Percentiles rank a stretch among this genome's conserved stretches.
Evolutionary conservation across 35 echinoderm and acorn worm species (phyloP).

Genomic region (Chiridota heheva): DNA sequence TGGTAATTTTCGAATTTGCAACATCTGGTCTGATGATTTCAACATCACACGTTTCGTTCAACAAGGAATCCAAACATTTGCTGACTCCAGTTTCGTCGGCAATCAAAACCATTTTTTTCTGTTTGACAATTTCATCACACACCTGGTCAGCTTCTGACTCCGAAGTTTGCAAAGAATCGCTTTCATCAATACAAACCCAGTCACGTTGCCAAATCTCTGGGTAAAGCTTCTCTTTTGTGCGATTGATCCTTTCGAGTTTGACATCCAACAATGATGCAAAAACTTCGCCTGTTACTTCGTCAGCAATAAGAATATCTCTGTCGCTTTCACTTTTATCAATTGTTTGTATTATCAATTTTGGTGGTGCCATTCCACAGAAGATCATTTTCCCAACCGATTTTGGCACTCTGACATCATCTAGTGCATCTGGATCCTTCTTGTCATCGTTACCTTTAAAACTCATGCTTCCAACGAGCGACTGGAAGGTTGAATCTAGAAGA

Average conservation of each 20-base stretch:
- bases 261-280: neutral
- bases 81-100: no score
- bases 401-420: neutral
- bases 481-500: conserved; percentile 44
- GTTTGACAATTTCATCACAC: no score
- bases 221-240: neutral
- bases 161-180: no score
- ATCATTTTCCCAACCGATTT: neutral
- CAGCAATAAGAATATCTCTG: neutral
- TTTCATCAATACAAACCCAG: conserved; percentile 1
- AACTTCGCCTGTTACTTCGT: neutral
- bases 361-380: neutral
- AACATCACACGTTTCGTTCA: no score
- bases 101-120: no score
- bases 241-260: neutral
- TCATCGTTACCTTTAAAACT: neutral
- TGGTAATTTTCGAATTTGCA: no score
- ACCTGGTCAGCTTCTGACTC: no score
- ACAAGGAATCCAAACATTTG: no score
- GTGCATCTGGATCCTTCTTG: neutral
- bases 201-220: neutral
- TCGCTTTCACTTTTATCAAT: neutral
- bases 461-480: conserved; percentile 23
- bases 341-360: neutral
- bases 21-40: no score